A percentile compares a stretch with the other conserved stretches of the same genome.
These are phyloP conservation scores for Charaxes varanes DNA, from an alignment of 1,140 invertebrate genomes.

Conservation along the genomic window DNA sequence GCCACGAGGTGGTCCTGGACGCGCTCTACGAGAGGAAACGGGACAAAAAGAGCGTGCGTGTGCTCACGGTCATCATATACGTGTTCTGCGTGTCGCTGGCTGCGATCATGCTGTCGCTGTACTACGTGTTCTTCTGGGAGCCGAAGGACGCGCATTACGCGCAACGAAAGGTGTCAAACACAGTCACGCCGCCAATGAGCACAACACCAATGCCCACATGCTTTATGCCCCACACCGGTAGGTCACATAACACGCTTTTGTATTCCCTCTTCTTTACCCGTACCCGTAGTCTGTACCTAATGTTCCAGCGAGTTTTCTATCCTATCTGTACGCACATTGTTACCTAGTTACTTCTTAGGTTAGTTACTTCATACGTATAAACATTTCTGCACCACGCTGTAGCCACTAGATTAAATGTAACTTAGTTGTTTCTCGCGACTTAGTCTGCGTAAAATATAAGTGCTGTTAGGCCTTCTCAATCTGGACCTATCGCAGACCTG, in stretches of 20 bases:
- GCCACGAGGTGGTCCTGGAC: constrained; percentile 86
- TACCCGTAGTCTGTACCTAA: too few relatives aligned
- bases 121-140: constrained; percentile 97
- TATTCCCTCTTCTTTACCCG: neutral
- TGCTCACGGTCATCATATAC: constrained; percentile 96
- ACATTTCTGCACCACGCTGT: too few relatives aligned
- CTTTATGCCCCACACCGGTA: constrained; percentile 72
- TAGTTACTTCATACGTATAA: too few relatives aligned
- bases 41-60: constrained; percentile 91
- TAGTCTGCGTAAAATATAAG: too few relatives aligned
- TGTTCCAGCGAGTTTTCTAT: too few relatives aligned
- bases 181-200: constrained; percentile 61
- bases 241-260: constrained; percentile 57
- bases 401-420: too few relatives aligned
- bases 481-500: too few relatives aligned
- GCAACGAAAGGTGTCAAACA: constrained; percentile 68
- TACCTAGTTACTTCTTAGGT: too few relatives aligned
- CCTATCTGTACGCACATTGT: too few relatives aligned
- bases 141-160: constrained; percentile 76
- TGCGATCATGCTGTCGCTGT: constrained; percentile 94
- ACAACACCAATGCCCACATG: constrained; percentile 71
- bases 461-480: too few relatives aligned
- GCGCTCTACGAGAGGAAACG: constrained; percentile 87
- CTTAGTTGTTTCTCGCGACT: too few relatives aligned
- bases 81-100: constrained; percentile 95